These are phyloP conservation scores for Rutilus rutilus DNA, from an alignment of 2,113 vertebrate genomes.

Conservation along the genomic window DNA sequence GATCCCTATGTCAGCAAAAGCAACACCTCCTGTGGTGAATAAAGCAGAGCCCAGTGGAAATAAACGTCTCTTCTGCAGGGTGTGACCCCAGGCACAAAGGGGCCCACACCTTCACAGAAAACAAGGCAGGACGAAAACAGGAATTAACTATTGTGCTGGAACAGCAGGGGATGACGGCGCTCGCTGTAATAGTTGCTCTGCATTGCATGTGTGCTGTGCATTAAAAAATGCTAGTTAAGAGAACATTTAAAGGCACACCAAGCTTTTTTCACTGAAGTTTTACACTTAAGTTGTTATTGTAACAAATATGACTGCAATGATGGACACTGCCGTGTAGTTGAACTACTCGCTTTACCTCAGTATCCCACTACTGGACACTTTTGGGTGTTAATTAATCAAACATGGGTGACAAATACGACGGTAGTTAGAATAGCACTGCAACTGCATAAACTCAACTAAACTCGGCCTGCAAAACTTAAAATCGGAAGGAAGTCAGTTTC, in stretches of 20 bases:
- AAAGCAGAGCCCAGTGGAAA: conserved; percentile 51
- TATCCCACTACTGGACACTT: background rate
- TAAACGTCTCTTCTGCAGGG: conserved; percentile 51
- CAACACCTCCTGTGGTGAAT: conserved; percentile 50
- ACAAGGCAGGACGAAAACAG: conserved; percentile 45
- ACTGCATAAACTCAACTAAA: background rate
- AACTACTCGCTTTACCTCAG: background rate
- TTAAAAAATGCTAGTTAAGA: background rate
- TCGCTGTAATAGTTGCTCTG: conserved; percentile 13
- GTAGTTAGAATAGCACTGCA: background rate
- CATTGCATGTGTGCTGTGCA: conserved; percentile 19
- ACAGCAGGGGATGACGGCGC: conserved; percentile 25
- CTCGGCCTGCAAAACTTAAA: too few relatives aligned
- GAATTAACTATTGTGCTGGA: conserved; percentile 41
- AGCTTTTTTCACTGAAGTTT: background rate
- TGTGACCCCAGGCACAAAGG: conserved; percentile 52
- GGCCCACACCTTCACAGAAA: conserved; percentile 51
- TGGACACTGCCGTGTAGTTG: too few relatives aligned
- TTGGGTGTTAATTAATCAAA: background rate
- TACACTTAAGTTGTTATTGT: background rate
- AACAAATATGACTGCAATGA: background rate
- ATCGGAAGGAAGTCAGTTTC: too few relatives aligned
- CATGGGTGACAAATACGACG: background rate
- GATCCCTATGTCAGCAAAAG: conserved; percentile 54
- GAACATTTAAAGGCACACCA: background rate